phyloP scores from a whole-genome alignment of 1,140 invertebrate genomes.

The Cherax destructor region DNA sequence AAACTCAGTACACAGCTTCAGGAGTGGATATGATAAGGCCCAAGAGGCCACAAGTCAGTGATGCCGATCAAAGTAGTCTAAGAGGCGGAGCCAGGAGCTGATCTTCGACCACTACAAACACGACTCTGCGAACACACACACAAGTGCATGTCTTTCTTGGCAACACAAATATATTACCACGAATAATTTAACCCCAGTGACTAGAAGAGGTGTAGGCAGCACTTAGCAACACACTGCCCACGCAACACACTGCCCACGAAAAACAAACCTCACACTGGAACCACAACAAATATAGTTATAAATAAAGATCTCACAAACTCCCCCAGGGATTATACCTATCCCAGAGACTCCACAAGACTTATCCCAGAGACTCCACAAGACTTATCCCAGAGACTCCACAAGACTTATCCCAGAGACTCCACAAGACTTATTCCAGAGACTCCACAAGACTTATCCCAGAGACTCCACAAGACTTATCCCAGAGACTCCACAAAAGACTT shows the following conservation, averaged over 20 bases:
- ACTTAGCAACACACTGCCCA: neutral
- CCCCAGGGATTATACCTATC: too few species aligned
- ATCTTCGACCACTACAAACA: too few species aligned
- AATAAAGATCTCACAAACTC: too few species aligned
- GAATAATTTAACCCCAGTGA: neutral
- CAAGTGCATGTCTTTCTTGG: too few species aligned
- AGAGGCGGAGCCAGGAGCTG: too few species aligned
- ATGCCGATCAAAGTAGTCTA: too few species aligned
- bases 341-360: neutral
- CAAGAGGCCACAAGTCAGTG: too few species aligned
- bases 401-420: neutral
- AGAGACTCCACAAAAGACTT: too few species aligned
- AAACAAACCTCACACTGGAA: neutral
- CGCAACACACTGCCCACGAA: neutral
- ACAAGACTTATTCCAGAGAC: neutral
- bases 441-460: neutral
- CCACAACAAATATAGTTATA: neutral
- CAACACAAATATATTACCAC: too few species aligned
- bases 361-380: neutral
- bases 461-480: neutral
- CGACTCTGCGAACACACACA: too few species aligned
- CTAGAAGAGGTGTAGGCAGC: neutral
- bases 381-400: neutral
- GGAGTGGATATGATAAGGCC: too few species aligned
- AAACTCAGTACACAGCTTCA: too few species aligned